phyloP scores from a whole-genome alignment of 2,797 vertebrate species.

The Gouania willdenowi region DNA sequence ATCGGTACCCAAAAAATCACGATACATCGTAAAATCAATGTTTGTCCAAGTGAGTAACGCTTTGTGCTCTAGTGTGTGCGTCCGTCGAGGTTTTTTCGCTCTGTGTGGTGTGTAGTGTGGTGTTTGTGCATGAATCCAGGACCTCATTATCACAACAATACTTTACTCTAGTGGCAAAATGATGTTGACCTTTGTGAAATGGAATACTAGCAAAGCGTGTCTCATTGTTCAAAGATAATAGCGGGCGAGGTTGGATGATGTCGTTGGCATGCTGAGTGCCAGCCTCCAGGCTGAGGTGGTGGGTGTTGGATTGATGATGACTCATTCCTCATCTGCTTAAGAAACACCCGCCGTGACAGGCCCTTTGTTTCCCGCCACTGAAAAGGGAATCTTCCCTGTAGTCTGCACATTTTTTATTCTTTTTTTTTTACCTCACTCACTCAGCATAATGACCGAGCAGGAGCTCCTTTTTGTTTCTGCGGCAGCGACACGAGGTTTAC shows the following conservation, averaged over 20 bases:
- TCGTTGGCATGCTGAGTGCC: conserved; percentile 48
- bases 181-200: conserved; percentile 65
- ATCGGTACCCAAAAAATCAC: too few species aligned
- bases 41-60: too few species aligned
- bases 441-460: conserved; percentile 34
- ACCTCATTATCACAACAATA: conserved; percentile 61
- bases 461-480: conserved; percentile 28
- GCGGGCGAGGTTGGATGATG: conserved; percentile 53
- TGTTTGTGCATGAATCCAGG: conserved; percentile 42
- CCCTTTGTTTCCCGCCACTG: conserved; percentile 28
- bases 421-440: conserved; percentile 20
- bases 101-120: conserved; percentile 13
- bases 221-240: conserved; percentile 66
- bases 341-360: conserved; percentile 45
- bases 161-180: conserved; percentile 62
- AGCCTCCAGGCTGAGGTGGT: conserved; percentile 30
- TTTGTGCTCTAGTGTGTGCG: too few species aligned
- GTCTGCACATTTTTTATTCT: conserved; percentile 26
- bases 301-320: conserved; percentile 51
- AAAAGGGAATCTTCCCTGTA: conserved; percentile 24
- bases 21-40: too few species aligned
- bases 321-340: conserved; percentile 44
- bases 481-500: conserved; percentile 29
- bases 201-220: conserved; percentile 46
- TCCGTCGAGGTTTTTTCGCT: too few species aligned